These are phyloP conservation scores for Agelas oroides DNA, from an alignment of 37 sponge, comb jelly and placozoan genomes.

Conservation along the genomic window DNA sequence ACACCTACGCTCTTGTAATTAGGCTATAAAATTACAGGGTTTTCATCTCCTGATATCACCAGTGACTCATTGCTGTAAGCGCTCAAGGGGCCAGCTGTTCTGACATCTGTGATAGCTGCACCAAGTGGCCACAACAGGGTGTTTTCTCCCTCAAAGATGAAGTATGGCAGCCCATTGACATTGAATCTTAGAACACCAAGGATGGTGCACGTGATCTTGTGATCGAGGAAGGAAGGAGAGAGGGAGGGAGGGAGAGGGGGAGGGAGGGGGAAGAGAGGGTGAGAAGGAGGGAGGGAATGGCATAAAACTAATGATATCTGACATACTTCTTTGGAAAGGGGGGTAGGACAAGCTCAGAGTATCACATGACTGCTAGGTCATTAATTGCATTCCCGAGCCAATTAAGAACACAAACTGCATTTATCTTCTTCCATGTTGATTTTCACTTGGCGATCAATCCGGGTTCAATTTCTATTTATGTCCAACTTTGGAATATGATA, in stretches of 20 bases:
- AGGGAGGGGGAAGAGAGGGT: neutral
- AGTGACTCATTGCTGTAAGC: neutral
- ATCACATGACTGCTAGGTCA: too few relatives aligned
- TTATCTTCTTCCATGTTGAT: too few relatives aligned
- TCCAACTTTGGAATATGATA: too few relatives aligned
- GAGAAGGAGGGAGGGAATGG: neutral
- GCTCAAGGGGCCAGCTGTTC: conserved; percentile 10
- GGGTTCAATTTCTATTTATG: too few relatives aligned
- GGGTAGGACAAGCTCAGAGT: too few relatives aligned
- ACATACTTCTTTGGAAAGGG: too few relatives aligned
- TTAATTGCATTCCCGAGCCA: too few relatives aligned
- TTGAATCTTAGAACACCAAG: conserved; percentile 46
- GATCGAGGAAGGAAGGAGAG: neutral
- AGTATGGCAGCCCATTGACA: conserved; percentile 29
- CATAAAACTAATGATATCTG: neutral
- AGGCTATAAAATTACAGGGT: neutral
- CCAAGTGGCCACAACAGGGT: conserved; percentile 25
- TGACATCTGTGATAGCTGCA: conserved; percentile 24
- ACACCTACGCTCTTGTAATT: neutral
- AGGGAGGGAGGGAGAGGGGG: neutral
- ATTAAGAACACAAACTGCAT: too few relatives aligned
- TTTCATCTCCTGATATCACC: neutral
- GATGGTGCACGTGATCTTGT: conserved; percentile 49
- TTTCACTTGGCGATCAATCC: too few relatives aligned
- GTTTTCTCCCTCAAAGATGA: conserved; percentile 27